A percentile compares a stretch with the other conserved stretches of the same genome.
Conservation (phyloP, 2,113 vertebrate genomes). For the Pygoscelis adeliae region DNA sequence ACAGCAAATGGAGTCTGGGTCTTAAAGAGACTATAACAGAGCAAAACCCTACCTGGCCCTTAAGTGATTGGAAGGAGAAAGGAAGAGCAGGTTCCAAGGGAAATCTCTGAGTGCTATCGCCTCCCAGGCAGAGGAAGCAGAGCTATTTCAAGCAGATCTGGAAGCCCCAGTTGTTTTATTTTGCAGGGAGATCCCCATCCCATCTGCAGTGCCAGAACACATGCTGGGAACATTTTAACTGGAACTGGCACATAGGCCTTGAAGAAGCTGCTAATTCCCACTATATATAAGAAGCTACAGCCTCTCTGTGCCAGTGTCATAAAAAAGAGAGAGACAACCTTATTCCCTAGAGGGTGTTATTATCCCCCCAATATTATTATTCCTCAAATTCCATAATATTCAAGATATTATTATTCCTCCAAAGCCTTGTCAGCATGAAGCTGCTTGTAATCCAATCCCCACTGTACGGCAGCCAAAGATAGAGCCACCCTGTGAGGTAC, state of each 20-base stretch:
- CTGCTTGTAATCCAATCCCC: conserved; percentile 55
- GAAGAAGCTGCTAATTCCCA: conserved; percentile 27
- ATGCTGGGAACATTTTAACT: conserved; percentile 19
- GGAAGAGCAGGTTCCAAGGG: neutral
- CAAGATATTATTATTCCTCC: conserved; percentile 47
- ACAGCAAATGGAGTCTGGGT: neutral
- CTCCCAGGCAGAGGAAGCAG: neutral
- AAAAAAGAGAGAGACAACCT: conserved; percentile 5
- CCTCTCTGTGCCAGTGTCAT: neutral
- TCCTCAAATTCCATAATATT: conserved; percentile 52
- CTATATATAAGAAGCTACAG: neutral
- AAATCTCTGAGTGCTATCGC: neutral
- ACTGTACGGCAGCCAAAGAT: neutral
- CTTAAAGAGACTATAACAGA: neutral
- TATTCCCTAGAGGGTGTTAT: conserved; percentile 7
- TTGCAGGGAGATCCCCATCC: conserved; percentile 35
- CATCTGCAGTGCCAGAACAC: conserved; percentile 11
- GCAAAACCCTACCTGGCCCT: neutral
- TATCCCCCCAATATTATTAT: conserved; percentile 47
- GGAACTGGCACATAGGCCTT: neutral
- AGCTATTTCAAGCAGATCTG: neutral
- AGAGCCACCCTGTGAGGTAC: neutral
- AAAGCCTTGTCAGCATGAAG: conserved; percentile 45
- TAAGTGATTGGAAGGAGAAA: neutral
- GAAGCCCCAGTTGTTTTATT: neutral